Evolutionary conservation across 2,113 vertebrate species (phyloP).

Genomic region (Poeciliopsis occidentalis): DNA sequence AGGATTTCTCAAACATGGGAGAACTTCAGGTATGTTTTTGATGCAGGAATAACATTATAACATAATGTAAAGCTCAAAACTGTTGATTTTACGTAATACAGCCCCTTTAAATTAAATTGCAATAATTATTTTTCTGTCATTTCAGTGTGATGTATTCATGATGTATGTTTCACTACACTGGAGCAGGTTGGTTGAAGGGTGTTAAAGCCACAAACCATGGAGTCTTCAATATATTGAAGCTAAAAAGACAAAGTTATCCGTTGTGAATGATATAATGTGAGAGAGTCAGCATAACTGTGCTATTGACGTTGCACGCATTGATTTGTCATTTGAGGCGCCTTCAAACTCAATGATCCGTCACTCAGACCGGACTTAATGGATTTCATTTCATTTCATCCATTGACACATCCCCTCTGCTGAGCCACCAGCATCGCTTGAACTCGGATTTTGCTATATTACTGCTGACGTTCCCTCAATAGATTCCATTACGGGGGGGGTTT

Average conservation of each 20-base stretch:
- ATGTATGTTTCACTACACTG: too few species aligned
- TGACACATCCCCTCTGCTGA: not conserved
- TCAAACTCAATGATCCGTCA: conserved; percentile 11
- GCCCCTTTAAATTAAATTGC: too few species aligned
- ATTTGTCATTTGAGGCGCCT: not conserved
- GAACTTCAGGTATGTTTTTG: too few species aligned
- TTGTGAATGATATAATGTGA: not conserved
- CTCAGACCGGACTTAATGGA: not conserved
- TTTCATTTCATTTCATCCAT: not conserved
- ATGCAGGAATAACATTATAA: too few species aligned
- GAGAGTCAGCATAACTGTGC: not conserved
- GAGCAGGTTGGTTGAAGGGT: too few species aligned
- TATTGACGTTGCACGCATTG: not conserved
- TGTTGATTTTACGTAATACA: too few species aligned
- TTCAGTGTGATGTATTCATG: too few species aligned
- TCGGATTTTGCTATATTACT: conserved; percentile 1
- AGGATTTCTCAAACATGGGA: too few species aligned
- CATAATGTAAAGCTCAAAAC: too few species aligned
- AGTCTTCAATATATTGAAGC: too few species aligned
- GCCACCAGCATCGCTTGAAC: not conserved
- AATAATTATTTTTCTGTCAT: too few species aligned
- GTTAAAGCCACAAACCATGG: too few species aligned
- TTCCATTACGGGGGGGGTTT: conserved; percentile 7
- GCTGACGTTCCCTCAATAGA: not conserved
- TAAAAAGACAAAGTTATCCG: not conserved